phyloP scores from a whole-genome alignment of 2,113 vertebrate genomes.

The Gasterosteus nipponicus region DNA sequence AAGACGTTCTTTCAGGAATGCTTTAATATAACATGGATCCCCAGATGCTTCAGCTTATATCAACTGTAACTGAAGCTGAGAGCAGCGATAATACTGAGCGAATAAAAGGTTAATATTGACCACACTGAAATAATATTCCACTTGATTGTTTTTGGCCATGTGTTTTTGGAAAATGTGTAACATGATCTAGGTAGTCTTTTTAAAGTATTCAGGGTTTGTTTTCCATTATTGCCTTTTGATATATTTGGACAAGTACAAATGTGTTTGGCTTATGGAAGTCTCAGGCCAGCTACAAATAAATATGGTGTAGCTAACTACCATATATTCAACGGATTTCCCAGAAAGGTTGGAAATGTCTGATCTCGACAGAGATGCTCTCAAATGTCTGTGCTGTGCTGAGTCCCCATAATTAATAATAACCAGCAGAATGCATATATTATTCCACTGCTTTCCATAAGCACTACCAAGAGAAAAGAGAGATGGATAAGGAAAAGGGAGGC shows the following conservation, averaged over 20 bases:
- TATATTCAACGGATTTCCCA: constrained; percentile 62
- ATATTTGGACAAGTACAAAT: constrained; percentile 80
- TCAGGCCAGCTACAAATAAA: constrained; percentile 80
- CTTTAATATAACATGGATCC: constrained; percentile 32
- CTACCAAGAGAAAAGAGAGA: constrained; percentile 50
- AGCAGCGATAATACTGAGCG: neutral
- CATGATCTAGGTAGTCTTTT: constrained; percentile 63
- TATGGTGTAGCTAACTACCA: constrained; percentile 62
- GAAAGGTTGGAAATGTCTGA: constrained; percentile 71
- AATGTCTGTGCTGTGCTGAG: constrained; percentile 58
- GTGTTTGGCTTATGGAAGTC: constrained; percentile 73
- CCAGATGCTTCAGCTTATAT: constrained; percentile 31
- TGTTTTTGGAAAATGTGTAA: constrained; percentile 68
- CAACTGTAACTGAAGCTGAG: constrained; percentile 15
- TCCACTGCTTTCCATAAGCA: constrained; percentile 69
- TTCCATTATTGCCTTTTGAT: constrained; percentile 77
- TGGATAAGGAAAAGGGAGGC: constrained; percentile 61
- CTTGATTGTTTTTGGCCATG: constrained; percentile 41
- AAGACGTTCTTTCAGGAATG: constrained; percentile 29
- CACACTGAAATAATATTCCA: constrained; percentile 48
- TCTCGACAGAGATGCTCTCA: constrained; percentile 68
- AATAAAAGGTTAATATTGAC: constrained; percentile 32
- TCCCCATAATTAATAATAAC: constrained; percentile 73
- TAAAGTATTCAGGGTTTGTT: constrained; percentile 44
- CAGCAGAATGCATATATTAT: constrained; percentile 72